Base-by-base conservation (phyloP, 2,113 vertebrate species). In the Gobius niger region DNA sequence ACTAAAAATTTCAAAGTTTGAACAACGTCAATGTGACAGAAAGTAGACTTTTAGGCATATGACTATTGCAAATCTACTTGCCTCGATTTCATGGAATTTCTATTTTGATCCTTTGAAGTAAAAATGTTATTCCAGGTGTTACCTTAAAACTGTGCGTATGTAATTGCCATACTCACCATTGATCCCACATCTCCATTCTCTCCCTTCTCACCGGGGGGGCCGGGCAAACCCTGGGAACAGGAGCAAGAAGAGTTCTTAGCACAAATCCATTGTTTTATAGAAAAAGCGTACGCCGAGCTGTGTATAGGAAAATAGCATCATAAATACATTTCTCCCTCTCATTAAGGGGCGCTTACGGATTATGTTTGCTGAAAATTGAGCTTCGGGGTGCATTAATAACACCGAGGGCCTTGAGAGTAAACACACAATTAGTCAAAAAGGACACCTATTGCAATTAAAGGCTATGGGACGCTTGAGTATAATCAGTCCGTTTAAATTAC, bases 131-230 rank as follows among this genome's bases (percentile, higher is more conserved):
- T 24, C 5, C 7, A 51, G 34, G 34, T 0, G 19, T 56, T 7
- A 24, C 12, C 4, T 14, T 51, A 75, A 41, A 56, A 7, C 1
- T 49, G 14, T 12, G 5, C 11, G 12, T 69, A 13, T 49, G 12
- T 69, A 13, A 44, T 5, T 71, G 52, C 42, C 3, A n/a, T 7
- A 56, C 94, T 93, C 85, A 99, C 98, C 98, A 99, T 99, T 24
- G 95, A 86, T 18, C 98, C 98, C 7, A 99, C 98, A 41, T 99
- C 97, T 56, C 98, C 98, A 24, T 97, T 98, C 91, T 99, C 98
- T 82, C 98, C 98, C 77, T 99, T 99, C 85, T 99, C 98, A 70
- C 98, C 98, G 46, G 98, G 96, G 14, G 98, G 96, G 40, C 98
- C 98, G 7, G 98, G 98, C 47, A 99, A 90, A 82, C 98, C 98